Base-by-base conservation (phyloP, 2,888 invertebrate genomes). In the Drosophila cognata region DNA sequence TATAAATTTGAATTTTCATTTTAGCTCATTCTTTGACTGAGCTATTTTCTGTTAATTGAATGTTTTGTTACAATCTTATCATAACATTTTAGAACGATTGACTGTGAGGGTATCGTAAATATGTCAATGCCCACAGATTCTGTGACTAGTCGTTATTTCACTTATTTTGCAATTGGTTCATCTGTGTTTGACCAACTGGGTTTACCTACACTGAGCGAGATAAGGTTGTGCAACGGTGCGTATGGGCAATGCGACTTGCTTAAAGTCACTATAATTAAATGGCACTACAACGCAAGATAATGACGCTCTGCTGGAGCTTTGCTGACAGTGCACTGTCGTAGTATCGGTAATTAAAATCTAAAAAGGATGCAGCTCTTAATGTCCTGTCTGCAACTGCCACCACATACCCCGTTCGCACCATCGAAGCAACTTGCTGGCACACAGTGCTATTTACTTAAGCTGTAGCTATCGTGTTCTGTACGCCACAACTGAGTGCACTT, bases 281-380 rank as follows among this genome's bases (percentile, higher is more conserved):
- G 74, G 67, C 72, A 78, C 81, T 79, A 71, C 67, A 56, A 72
- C 50, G 68, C 70, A 72, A 56, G 69, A 61, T 71, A 75, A 76
- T 77, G 77, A 62, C 61, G 66, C 51, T 41, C 28, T 48, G 33
- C 55, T 52, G 66, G 55, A 35, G 63, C 41, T 56, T 53, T 71
- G 82, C 71, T 66, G 77, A 71, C 67, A 68, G 70, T 66, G 73
- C 61, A 53, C 46, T 56, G 74, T 38, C 61, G 78, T 77, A 76
- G 80, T 89, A 91, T 91, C 90, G 79, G 88, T 90, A 91, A 91
- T 90, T 91, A 91, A 91, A 90, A 90, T 90, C 90, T 90, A 74
- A 82, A 86, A 90, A 84, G 80, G 71, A 84, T 77, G 58, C 89
- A 73, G 72, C 67, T 77, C 67, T 71, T 46, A 46, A 46, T 46